These are phyloP conservation scores for Brachionus manjavacas DNA, from an alignment of 1,140 invertebrate species.

Conservation along the genomic window DNA sequence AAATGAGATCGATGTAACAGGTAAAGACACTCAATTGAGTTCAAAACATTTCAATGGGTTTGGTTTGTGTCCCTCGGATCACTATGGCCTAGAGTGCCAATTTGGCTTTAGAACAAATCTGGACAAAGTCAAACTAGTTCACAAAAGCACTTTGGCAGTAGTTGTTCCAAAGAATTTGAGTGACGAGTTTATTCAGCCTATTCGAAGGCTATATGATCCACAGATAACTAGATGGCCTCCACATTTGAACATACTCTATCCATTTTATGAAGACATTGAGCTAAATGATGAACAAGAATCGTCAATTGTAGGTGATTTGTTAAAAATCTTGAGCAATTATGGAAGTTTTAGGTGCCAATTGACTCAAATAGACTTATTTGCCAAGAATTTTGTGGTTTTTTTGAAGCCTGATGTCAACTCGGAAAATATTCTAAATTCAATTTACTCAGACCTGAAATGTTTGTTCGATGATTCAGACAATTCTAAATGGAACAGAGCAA, in stretches of 20 bases:
- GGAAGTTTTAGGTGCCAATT: neutral
- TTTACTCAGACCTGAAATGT: neutral
- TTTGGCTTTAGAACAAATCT: neutral
- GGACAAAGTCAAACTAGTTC: neutral
- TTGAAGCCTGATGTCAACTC: neutral
- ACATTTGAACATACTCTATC: slow-evolving; percentile 28
- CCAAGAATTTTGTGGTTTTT: slow-evolving; percentile 30
- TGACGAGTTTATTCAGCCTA: slow-evolving; percentile 31
- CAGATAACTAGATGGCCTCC: slow-evolving; percentile 33
- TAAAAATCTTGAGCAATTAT: neutral
- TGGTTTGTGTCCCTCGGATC: slow-evolving; percentile 24
- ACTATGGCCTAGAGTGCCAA: slow-evolving; percentile 16
- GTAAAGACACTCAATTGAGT: neutral
- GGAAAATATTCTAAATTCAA: neutral
- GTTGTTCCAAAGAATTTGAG: slow-evolving; percentile 23
- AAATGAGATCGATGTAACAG: neutral
- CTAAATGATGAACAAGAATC: neutral
- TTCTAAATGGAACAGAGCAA: neutral
- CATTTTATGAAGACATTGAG: slow-evolving; percentile 32
- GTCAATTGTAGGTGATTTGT: neutral
- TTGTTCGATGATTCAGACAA: neutral
- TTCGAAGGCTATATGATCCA: neutral
- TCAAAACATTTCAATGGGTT: neutral
- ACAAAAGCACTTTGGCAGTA: slow-evolving; percentile 26
- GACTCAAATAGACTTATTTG: neutral